Conservation (phyloP, 2,797 vertebrate genomes). For the Orestias chungarensis region DNA sequence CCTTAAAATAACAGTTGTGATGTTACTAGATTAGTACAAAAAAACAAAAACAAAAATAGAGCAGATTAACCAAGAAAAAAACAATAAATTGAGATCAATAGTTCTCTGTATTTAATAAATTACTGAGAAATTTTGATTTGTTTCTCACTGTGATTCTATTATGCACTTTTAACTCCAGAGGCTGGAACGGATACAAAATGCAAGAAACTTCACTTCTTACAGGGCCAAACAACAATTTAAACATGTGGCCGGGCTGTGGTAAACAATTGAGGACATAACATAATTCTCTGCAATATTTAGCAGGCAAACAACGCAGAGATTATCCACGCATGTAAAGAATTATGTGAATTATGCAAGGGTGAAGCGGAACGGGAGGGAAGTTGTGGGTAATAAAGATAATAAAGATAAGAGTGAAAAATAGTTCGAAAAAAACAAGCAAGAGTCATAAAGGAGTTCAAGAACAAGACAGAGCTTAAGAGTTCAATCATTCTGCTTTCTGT, state of each 20-base stretch:
- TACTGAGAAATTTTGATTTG: conserved; percentile 1
- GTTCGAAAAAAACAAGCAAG: neutral
- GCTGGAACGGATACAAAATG: conserved; percentile 8
- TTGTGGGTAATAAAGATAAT: conserved; percentile 46
- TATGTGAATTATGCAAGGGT: conserved; percentile 34
- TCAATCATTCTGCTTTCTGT: conserved; percentile 46
- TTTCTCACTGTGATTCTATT: conserved; percentile 12
- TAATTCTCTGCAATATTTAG: conserved; percentile 56
- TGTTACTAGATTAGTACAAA: neutral
- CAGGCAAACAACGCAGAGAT: conserved; percentile 41
- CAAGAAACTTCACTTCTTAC: conserved; percentile 42
- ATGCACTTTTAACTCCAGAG: conserved; percentile 7
- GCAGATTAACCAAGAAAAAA: neutral
- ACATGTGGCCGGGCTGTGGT: conserved; percentile 27
- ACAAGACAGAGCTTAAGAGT: conserved; percentile 25
- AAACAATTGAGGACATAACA: conserved; percentile 31
- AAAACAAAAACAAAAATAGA: neutral
- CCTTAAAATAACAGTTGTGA: neutral
- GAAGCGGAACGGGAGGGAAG: conserved; percentile 1
- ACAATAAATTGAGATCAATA: neutral
- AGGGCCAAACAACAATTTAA: conserved; percentile 29
- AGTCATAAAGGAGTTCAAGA: conserved; percentile 16
- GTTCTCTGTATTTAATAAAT: neutral
- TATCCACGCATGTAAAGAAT: conserved; percentile 18
- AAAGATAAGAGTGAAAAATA: conserved; percentile 19